phyloP scores from a whole-genome alignment of 2,888 invertebrate genomes.

The Hypercompe scribonia region DNA sequence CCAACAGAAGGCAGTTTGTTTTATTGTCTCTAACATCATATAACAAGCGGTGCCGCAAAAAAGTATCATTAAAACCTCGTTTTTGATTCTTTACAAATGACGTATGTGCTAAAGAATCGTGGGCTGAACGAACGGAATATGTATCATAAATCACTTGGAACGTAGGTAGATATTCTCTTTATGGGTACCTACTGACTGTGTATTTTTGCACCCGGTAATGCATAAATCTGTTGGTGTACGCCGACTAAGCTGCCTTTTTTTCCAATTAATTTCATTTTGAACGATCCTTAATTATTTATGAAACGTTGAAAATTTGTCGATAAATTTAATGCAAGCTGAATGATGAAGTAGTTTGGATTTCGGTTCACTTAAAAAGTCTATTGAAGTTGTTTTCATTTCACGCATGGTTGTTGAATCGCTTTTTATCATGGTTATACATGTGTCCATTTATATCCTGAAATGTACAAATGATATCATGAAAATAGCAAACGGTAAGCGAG shows the following conservation, averaged over 20 bases:
- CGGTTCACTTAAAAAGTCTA: neutral
- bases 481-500: neutral
- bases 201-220: constrained; percentile 52
- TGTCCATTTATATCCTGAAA: neutral
- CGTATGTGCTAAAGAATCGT: constrained; percentile 51
- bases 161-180: constrained; percentile 39
- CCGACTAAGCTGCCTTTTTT: constrained; percentile 37
- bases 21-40: constrained; percentile 33
- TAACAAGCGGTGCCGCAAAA: constrained; percentile 33
- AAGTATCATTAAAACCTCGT: constrained; percentile 50
- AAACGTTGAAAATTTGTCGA: constrained; percentile 30
- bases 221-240: constrained; percentile 51
- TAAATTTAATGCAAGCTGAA: constrained; percentile 25
- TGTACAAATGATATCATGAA: neutral
- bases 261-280: constrained; percentile 34
- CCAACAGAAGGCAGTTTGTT: constrained; percentile 38
- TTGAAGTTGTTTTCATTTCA: neutral
- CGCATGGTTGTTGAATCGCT: neutral
- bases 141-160: constrained; percentile 56
- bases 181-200: constrained; percentile 31
- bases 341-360: neutral
- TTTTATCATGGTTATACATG: no score
- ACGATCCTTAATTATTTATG: constrained; percentile 30
- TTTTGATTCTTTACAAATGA: constrained; percentile 49
- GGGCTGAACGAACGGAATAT: constrained; percentile 53